Base-by-base conservation (phyloP, 2,113 vertebrate genomes). In the Reinhardtius hippoglossoides region DNA sequence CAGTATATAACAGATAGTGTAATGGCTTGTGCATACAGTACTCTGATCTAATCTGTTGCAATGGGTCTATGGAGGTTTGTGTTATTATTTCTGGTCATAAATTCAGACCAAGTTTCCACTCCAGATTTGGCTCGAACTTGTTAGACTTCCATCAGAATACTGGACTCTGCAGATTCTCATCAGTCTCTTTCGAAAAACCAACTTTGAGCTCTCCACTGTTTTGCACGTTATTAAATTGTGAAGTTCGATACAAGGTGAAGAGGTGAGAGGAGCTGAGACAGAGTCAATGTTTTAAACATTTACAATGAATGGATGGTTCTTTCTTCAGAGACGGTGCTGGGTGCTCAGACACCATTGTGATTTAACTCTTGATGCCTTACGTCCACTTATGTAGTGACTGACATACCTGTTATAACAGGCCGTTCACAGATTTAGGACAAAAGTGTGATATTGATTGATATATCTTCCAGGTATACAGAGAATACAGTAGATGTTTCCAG, bases 61-160 rank as follows among this genome's bases (percentile, higher is more conserved):
- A 10, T 75, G 13, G 67, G 26, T 18, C 55, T 61, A 61, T 46
- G 12, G 27, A 44, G 10, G 55, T 26, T 2, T 10, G 42, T 60
- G 35, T 57, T 81, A 27, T 71, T 64, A n/a, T 63, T 18, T 80
- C 27, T 70, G 46, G 35, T 58, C 20, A 58, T 79, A 78, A 77
- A 60, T 52, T 71, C 61, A 61, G 63, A 61, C 14, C 37, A 79
- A 35, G 56, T 81, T 75, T 78, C 74, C 80, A 73, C 67, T 78
- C 74, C 71, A 81, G 50, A 87, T 78, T 78, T 78, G 73, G 79
- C 27, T 31, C 31, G 14, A 59, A 20, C n/a, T 60, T 21, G 35
- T 62, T 23, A 21, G 48, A 59, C 52, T 16, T 60, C 40, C 20
- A 52, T 21, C 37, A 20, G 20, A 61, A 21, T 0, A 8, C 18